Evolutionary conservation across 2,113 vertebrate species (phyloP), one percentile per base, ranked within the genome.

Genomic region (Alectura lathami): DNA sequence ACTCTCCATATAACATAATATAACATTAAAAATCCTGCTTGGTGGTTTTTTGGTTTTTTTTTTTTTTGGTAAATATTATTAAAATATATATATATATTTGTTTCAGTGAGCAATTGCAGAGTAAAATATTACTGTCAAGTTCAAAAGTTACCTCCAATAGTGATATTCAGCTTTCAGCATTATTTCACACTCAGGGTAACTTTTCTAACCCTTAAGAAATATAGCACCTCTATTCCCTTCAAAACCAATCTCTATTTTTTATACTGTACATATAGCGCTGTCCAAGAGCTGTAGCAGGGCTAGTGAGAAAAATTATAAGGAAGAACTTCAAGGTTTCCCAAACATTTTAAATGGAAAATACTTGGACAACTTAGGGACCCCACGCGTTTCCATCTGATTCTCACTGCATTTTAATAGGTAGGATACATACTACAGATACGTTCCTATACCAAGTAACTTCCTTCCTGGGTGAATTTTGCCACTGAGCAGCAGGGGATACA

Each of bases 111-210:
- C 48, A 85, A 48, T 38, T 57, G 50, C 38, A 30, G 54, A 82
- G 62, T 87, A 68, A 89, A 94, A 84, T 68, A 66, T 57, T 93
- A 47, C 36, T 57, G 43, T 80, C 38, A n/a, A 22, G 77, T 94
- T 94, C 90, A 86, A 30, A 91, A 96, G 73, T 87, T 95, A 81
- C 70, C 56, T 88, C 86, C 75, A 53, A 83, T 68, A 63, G 40
- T 83, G 91, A 64, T 83, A 62, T 47, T 93, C 83, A 27, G 69
- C 40, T 96, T 76, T 74, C 63, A 72, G 92, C 73, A 56, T 66
- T 81, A 63, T 74, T 94, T 87, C 51, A 78, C 68, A 43, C 43
- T 79, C 91, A 76, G 36, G 40, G 29, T 32, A 69, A 94, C 84
- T 91, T 89, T 88, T 86, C 60, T 70, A 75, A 36, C 94, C 63